Conservation (phyloP, 2,797 vertebrate species). For the Coilia nasus region DNA sequence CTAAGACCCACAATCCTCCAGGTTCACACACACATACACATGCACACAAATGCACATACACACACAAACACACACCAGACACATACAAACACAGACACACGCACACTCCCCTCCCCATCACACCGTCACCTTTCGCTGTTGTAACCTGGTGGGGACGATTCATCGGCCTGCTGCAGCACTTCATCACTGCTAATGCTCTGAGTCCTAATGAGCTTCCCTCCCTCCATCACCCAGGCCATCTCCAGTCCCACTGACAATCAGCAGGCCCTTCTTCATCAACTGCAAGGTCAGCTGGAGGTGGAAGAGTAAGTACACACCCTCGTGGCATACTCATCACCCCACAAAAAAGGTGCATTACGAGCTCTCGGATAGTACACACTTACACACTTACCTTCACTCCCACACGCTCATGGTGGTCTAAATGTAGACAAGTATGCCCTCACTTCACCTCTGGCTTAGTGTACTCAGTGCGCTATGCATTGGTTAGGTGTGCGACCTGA, state of each 20-base stretch:
- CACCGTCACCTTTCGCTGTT: constrained; percentile 28
- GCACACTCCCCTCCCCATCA: neutral
- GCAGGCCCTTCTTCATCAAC: constrained; percentile 57
- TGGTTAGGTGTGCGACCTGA: neutral
- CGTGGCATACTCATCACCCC: neutral
- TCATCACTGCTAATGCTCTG: constrained; percentile 57
- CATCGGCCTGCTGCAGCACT: constrained; percentile 49
- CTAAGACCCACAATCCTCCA: no score
- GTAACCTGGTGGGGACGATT: constrained; percentile 48
- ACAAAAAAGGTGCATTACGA: neutral
- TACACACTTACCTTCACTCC: no score
- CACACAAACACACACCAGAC: no score
- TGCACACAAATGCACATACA: no score
- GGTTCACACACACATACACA: neutral
- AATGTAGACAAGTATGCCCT: neutral
- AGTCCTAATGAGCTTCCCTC: constrained; percentile 54
- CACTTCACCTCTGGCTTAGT: neutral
- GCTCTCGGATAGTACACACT: no score
- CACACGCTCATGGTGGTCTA: neutral
- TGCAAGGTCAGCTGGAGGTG: constrained; percentile 54
- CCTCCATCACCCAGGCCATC: constrained; percentile 45
- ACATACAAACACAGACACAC: no score
- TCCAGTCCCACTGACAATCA: constrained; percentile 54
- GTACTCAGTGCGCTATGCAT: neutral
- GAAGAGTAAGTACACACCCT: constrained; percentile 43